Conservation (phyloP, 2,113 vertebrate genomes). For the Otocyon megalotis region DNA sequence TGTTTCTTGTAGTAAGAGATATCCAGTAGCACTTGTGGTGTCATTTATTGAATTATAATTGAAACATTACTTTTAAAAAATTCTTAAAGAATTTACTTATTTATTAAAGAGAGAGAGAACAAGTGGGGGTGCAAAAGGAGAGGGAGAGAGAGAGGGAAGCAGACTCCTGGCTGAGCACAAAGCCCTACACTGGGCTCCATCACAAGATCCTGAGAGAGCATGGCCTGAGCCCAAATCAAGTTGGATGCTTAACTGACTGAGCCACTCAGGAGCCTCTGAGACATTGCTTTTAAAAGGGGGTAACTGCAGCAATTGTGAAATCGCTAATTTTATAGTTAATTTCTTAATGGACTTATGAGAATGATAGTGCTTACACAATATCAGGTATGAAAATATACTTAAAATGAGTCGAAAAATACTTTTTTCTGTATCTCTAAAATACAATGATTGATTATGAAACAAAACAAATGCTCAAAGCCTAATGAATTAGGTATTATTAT, state of each 20-base stretch:
- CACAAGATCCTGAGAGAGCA: neutral
- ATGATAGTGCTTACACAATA: neutral
- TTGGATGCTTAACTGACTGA: neutral
- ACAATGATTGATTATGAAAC: neutral
- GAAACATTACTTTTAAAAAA: neutral
- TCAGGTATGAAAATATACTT: neutral
- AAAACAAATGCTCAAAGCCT: neutral
- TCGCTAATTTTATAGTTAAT: constrained; percentile 28
- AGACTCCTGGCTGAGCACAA: neutral
- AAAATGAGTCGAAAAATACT: neutral
- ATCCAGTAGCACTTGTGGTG: neutral
- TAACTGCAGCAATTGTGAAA: neutral
- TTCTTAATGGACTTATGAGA: neutral
- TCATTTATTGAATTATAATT: neutral
- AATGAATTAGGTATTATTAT: neutral
- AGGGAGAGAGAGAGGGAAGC: neutral
- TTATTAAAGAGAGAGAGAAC: neutral
- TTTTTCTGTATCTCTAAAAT: neutral
- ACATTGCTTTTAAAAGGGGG: neutral
- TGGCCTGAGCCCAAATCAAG: neutral
- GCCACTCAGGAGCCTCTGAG: neutral
- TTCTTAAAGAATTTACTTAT: neutral
- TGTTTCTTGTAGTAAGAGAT: neutral
- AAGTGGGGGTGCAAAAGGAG: neutral
- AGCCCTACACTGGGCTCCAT: neutral